A percentile compares a stretch with the other conserved stretches of the same genome.
phyloP scores from a whole-genome alignment of 2,888 invertebrate species.

The Drosophila stalkeri region DNA sequence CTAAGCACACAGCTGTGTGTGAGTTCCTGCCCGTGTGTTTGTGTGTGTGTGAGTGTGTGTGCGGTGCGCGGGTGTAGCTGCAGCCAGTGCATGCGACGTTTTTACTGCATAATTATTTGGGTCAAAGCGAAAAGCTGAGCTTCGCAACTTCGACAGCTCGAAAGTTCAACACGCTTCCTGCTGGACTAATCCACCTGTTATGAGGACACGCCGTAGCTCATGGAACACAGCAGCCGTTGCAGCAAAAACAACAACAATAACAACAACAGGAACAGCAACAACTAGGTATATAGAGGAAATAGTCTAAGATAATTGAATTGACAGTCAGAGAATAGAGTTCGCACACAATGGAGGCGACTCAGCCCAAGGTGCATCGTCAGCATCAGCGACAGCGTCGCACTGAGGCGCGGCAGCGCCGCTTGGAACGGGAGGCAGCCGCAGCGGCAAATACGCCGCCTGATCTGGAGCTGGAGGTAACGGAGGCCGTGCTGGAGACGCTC shows the following conservation, averaged over 20 bases:
- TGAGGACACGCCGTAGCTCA: conserved; percentile 56
- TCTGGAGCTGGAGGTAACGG: conserved; percentile 50
- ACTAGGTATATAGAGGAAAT: not conserved
- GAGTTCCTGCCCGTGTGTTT: not conserved
- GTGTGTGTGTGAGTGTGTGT: conserved; percentile 18
- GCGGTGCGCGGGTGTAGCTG: conserved; percentile 42
- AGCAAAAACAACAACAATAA: conserved; percentile 17
- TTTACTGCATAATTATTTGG: conserved; percentile 67
- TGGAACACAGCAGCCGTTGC: conserved; percentile 17
- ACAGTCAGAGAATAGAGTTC: conserved; percentile 1
- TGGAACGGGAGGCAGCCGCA: conserved; percentile 77
- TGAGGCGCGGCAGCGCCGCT: conserved; percentile 82
- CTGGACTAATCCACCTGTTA: conserved; percentile 75
- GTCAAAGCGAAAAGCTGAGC: conserved; percentile 73
- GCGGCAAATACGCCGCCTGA: conserved; percentile 56
- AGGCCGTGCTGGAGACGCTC: conserved; percentile 38
- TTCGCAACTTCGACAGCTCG: conserved; percentile 34
- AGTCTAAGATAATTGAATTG: conserved; percentile 29
- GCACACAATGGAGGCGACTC: conserved; percentile 82
- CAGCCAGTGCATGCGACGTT: conserved; percentile 35
- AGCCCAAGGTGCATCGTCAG: conserved; percentile 85
- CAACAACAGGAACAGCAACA: conserved; percentile 16
- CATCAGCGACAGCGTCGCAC: conserved; percentile 83
- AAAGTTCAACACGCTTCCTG: conserved; percentile 46
- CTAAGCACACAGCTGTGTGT: conserved; percentile 19